Evolutionary conservation across 2,113 vertebrate genomes (phyloP), one percentile per base, ranked within the genome.

Genomic region (Hiodon tergisus): DNA sequence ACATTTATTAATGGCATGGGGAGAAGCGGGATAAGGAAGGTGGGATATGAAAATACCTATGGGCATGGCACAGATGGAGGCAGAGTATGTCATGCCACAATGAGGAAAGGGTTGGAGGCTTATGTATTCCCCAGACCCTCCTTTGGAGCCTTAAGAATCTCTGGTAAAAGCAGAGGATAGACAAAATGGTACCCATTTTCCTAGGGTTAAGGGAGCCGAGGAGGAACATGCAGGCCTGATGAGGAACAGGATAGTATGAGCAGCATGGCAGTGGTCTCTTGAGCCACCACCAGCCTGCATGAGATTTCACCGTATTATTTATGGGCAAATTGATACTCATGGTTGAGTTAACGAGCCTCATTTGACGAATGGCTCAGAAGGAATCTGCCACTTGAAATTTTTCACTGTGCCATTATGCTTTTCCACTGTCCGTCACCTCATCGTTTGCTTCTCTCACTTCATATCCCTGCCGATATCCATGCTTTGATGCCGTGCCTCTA

Each of bases 331-430:
- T 71, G 66, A 71, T 76, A 62, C 60, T 55, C 46, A 4, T 11
- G 6, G 68, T 47, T 71, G 59, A 16, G 17, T 69, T 66, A 77
- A 77, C 71, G 52, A 77, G 69, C 54, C 58, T 76, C 52, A 71
- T 77, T 53, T 71, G 51, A 77, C 61, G 55, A 67, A 77, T 71
- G 53, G 17, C 52, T 77, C 61, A 55, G 13, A 54, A 46, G 31
- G 69, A 52, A 71, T 17, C 57, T 68, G 13, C 13, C 46, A 7
- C 52, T 55, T 71, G 16, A 52, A 46, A 61, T 70, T 11, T 59
- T 51, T 69, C 46, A 9, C 31, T 61, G 48, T 75, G 57, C 57
- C 2, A 48, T 16, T 17, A 10, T 16, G 8, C 57, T 5, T n/a
- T 67, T 6, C 7, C 48, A n/a, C 10, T 48, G 13, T 55, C n/a